These are phyloP conservation scores for Minunthozetes semirufus DNA, from an alignment of 2,888 invertebrate genomes.

Conservation along the genomic window DNA sequence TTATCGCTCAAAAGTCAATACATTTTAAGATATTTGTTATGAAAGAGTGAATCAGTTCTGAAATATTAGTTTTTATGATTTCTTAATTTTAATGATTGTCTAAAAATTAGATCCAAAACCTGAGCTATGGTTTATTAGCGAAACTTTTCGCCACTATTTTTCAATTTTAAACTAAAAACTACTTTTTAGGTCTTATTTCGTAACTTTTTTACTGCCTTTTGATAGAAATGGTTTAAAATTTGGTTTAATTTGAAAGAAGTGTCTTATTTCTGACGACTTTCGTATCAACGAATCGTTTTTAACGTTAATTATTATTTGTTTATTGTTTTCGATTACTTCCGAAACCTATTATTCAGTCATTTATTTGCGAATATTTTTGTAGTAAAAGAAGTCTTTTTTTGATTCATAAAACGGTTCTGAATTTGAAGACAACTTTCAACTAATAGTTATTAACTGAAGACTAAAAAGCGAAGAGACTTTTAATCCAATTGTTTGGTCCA, in stretches of 20 bases:
- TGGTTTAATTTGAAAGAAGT: constrained; percentile 5
- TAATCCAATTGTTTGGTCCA: background rate
- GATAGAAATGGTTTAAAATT: constrained; percentile 9
- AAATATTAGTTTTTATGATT: too few species aligned
- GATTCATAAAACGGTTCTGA: too few species aligned
- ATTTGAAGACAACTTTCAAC: background rate
- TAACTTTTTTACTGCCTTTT: constrained; percentile 17
- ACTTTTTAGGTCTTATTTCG: too few species aligned
- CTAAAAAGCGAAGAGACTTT: too few species aligned
- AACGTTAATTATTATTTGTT: background rate
- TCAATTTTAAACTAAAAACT: background rate
- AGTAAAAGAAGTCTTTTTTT: background rate
- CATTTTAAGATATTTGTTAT: background rate
- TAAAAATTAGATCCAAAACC: too few species aligned
- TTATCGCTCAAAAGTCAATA: background rate
- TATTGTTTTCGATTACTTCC: background rate
- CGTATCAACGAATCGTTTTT: background rate
- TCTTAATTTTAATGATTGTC: too few species aligned
- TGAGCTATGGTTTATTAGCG: too few species aligned
- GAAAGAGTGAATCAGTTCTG: too few species aligned
- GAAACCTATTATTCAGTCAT: background rate
- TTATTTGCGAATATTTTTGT: background rate
- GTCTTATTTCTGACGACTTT: background rate
- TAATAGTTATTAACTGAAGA: too few species aligned
- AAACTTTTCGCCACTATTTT: background rate